Evolutionary conservation across 1,140 invertebrate genomes (phyloP).

Genomic region (Euura saliciscinereae): DNA sequence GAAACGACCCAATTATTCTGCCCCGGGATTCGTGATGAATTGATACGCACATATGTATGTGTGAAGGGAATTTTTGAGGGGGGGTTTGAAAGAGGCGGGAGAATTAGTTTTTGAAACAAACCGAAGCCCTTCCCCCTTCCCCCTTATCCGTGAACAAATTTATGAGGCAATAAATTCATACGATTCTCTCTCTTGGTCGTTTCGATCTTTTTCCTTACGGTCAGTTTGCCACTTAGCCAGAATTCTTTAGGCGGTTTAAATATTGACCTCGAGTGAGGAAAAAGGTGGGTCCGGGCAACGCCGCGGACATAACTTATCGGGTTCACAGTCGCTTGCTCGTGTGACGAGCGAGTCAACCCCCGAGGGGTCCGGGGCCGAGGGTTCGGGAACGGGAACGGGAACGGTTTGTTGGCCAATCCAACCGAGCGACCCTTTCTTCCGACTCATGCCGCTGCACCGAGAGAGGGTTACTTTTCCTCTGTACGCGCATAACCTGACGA

Average conservation of each 20-base stretch:
- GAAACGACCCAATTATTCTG: too few species aligned
- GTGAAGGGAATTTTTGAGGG: too few species aligned
- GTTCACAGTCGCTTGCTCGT: constrained; percentile 2
- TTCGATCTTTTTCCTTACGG: too few species aligned
- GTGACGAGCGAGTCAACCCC: background rate
- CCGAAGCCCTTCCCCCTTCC: background rate
- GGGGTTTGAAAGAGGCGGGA: too few species aligned
- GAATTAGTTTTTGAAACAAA: background rate
- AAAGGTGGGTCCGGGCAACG: background rate
- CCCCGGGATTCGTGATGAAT: too few species aligned
- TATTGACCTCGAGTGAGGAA: background rate
- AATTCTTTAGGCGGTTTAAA: background rate
- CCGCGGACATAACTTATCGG: background rate
- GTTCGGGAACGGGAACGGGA: background rate
- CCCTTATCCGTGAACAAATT: background rate
- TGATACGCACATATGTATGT: too few species aligned
- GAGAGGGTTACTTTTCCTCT: too few species aligned
- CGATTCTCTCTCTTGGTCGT: background rate
- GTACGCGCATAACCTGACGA: too few species aligned
- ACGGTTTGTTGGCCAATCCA: constrained; percentile 1
- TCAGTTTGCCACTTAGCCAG: background rate
- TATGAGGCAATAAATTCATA: background rate
- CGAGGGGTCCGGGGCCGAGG: background rate
- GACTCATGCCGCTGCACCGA: too few species aligned
- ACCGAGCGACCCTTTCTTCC: background rate